These are phyloP conservation scores for Hippopotamyrus pictus DNA, from an alignment of 2,797 vertebrate species.

Conservation along the genomic window DNA sequence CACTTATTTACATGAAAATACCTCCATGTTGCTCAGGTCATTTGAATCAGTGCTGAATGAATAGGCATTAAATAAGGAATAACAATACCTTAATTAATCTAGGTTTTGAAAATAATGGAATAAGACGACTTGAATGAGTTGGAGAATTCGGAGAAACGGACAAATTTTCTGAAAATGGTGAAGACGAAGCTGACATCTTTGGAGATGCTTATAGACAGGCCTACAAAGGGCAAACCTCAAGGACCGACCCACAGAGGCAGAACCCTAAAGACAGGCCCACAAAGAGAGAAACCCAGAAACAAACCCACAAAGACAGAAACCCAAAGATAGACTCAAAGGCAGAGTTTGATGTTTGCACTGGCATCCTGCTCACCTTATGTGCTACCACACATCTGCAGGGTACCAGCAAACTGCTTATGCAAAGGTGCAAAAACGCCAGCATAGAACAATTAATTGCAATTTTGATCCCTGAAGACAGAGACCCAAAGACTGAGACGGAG, in stretches of 20 bases:
- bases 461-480: neutral
- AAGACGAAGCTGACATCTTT: neutral
- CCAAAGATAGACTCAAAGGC: neutral
- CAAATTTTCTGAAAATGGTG: neutral
- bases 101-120: neutral
- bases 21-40: neutral
- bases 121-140: neutral
- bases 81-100: neutral
- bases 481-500: neutral
- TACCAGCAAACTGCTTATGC: neutral
- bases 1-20: neutral
- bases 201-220: neutral
- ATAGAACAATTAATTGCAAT: neutral
- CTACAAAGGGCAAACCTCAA: neutral
- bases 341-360: neutral
- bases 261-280: neutral
- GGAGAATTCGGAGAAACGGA: neutral
- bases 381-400: neutral
- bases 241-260: neutral
- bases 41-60: neutral
- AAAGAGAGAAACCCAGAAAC: neutral
- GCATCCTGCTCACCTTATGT: neutral
- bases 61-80: neutral
- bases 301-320: neutral
- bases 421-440: neutral